Conservation (phyloP, 2,113 vertebrate genomes). For the Speoplatyrhinus poulsoni region DNA sequence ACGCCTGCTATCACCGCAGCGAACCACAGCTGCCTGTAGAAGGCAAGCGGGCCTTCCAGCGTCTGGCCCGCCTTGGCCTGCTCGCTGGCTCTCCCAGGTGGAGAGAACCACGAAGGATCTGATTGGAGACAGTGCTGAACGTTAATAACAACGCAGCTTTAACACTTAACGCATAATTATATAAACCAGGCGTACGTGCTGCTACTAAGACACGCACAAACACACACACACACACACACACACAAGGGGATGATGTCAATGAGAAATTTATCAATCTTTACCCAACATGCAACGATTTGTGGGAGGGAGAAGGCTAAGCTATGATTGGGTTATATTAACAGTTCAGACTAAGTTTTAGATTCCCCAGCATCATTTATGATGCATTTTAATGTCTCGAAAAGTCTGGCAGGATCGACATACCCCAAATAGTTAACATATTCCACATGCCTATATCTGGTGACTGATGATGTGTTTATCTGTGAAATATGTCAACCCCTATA, state of each 20-base stretch:
- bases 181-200: too few species aligned
- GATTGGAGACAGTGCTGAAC: conserved; percentile 2
- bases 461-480: conserved; percentile 6
- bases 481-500: not conserved
- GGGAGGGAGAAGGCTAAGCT: too few species aligned
- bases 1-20: conserved; percentile 85
- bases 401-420: not conserved
- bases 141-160: too few species aligned
- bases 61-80: conserved; percentile 68
- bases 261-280: too few species aligned
- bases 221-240: not conserved
- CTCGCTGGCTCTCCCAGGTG: conserved; percentile 73
- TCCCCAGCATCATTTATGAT: not conserved
- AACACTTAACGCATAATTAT: too few species aligned
- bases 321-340: too few species aligned
- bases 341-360: not conserved
- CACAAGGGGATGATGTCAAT: not conserved
- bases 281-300: too few species aligned
- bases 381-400: not conserved
- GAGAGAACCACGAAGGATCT: conserved; percentile 80
- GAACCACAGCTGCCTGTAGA: conserved; percentile 92
- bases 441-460: not conserved
- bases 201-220: too few species aligned
- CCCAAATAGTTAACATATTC: not conserved
- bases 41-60: conserved; percentile 51